Evolutionary conservation across 2,888 invertebrate species (phyloP).

Genomic region (Drosophila affinis): DNA sequence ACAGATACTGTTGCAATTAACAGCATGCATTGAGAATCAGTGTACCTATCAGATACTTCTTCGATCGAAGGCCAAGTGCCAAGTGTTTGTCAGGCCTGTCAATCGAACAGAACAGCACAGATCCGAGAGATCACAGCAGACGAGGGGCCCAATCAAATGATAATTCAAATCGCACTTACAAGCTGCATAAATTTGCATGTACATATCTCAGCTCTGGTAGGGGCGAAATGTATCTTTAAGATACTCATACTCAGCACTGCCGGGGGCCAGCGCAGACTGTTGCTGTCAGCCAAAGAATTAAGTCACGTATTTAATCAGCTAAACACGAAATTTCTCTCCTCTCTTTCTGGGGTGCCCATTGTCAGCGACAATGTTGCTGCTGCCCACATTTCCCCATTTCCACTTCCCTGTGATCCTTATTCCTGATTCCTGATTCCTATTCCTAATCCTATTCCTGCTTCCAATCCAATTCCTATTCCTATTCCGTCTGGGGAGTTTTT

Average conservation of each 20-base stretch:
- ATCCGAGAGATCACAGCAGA: not conserved
- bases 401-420: slow-evolving; percentile 5
- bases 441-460: no score
- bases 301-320: slow-evolving; percentile 83
- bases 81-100: slow-evolving; percentile 9
- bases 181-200: slow-evolving; percentile 37
- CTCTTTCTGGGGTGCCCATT: slow-evolving; percentile 2
- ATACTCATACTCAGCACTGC: slow-evolving; percentile 6
- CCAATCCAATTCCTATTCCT: slow-evolving; percentile 13
- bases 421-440: not conserved
- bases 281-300: slow-evolving; percentile 75
- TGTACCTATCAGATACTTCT: not conserved
- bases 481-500: slow-evolving; percentile 18
- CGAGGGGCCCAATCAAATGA: slow-evolving; percentile 17
- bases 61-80: slow-evolving; percentile 4
- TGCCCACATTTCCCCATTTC: slow-evolving; percentile 13
- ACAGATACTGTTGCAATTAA: slow-evolving; percentile 28
- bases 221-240: slow-evolving; percentile 27
- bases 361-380: slow-evolving; percentile 28
- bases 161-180: slow-evolving; percentile 35
- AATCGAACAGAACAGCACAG: not conserved
- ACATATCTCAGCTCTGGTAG: not conserved
- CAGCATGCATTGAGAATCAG: slow-evolving; percentile 24
- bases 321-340: slow-evolving; percentile 57
- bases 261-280: slow-evolving; percentile 4